phyloP scores from a whole-genome alignment of 2,888 invertebrate species.

The Eumerus sabulonum region DNA sequence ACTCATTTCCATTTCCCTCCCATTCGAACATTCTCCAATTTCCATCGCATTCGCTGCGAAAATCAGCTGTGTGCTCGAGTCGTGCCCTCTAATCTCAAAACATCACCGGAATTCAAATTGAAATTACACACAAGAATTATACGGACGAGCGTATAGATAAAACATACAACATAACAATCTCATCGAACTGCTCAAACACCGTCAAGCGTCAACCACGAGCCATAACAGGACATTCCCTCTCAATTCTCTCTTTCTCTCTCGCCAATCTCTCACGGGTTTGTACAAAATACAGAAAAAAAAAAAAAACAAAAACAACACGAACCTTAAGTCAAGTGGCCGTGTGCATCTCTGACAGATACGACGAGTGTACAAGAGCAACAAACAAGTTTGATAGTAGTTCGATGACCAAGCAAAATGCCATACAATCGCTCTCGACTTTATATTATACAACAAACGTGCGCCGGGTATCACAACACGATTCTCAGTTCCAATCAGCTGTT shows the following conservation, averaged over 20 bases:
- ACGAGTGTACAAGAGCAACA: conserved; percentile 45
- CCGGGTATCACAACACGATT: conserved; percentile 40
- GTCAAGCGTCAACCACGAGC: background rate
- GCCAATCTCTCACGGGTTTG: conserved; percentile 28
- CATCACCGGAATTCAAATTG: conserved; percentile 58
- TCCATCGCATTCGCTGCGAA: conserved; percentile 47
- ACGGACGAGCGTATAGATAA: conserved; percentile 26
- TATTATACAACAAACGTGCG: conserved; percentile 22
- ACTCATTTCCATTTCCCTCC: conserved; percentile 6
- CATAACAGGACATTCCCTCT: no score
- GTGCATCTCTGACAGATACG: conserved; percentile 62
- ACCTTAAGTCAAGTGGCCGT: conserved; percentile 57
- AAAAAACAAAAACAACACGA: conserved; percentile 17
- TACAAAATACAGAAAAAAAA: no score
- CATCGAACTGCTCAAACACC: conserved; percentile 35
- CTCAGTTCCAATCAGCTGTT: conserved; percentile 46
- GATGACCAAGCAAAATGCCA: conserved; percentile 64
- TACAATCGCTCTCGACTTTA: conserved; percentile 25
- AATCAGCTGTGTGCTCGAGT: conserved; percentile 64
- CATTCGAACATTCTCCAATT: background rate
- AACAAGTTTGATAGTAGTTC: conserved; percentile 67
- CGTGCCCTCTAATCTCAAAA: conserved; percentile 64
- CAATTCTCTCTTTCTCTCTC: conserved; percentile 23
- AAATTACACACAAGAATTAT: conserved; percentile 50
- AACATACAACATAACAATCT: conserved; percentile 11